Conservation (phyloP, 1,140 invertebrate genomes). For the Agrypnia vestita region DNA sequence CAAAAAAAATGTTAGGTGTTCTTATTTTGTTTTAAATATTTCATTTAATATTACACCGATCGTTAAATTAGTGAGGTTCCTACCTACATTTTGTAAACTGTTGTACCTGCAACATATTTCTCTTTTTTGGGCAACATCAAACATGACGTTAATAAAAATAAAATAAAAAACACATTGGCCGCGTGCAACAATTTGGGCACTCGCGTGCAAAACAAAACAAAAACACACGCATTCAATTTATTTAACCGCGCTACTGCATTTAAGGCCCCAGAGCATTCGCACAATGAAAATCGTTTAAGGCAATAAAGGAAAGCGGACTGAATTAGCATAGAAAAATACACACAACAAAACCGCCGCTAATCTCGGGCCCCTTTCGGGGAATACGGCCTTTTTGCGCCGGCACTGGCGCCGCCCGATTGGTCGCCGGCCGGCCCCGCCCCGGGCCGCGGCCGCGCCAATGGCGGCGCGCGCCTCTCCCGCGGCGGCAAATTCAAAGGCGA, state of each 20-base stretch:
- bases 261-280: constrained; percentile 1
- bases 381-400: constrained; percentile 28
- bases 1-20: too few species aligned
- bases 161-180: too few species aligned
- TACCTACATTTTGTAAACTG: too few species aligned
- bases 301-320: constrained; percentile 3
- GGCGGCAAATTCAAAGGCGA: constrained; percentile 35
- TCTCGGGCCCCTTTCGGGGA: neutral
- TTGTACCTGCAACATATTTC: too few species aligned
- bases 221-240: too few species aligned
- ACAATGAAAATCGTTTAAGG: constrained; percentile 10
- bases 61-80: too few species aligned
- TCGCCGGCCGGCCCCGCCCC: constrained; percentile 25
- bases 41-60: too few species aligned
- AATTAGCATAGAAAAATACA: neutral
- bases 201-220: too few species aligned
- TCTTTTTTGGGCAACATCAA: too few species aligned
- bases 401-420: constrained; percentile 36
- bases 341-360: constrained; percentile 26
- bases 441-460: constrained; percentile 27
- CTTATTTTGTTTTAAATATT: too few species aligned
- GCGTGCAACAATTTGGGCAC: too few species aligned
- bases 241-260: neutral
- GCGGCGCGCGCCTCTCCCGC: neutral
- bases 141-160: too few species aligned